Evolutionary conservation across 2,888 invertebrate species (phyloP).

Genomic region (Gymnosoma rotundatum): DNA sequence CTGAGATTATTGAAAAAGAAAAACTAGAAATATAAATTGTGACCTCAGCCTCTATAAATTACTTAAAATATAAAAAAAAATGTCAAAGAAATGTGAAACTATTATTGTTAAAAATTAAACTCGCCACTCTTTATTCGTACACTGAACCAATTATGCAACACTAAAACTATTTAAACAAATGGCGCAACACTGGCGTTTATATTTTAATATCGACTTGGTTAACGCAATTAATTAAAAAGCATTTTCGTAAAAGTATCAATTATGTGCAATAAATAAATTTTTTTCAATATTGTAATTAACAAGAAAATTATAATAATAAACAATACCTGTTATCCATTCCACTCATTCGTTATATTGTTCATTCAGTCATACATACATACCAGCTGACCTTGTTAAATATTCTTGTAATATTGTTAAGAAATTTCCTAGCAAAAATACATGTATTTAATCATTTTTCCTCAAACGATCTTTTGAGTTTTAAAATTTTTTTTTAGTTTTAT

Average conservation of each 20-base stretch:
- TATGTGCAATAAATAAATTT: neutral
- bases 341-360: neutral
- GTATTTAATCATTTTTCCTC: neutral
- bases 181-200: no score
- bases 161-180: no score
- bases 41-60: no score
- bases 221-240: neutral
- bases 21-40: no score
- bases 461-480: neutral
- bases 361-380: constrained; percentile 4
- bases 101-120: no score
- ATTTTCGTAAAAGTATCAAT: neutral
- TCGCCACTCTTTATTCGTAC: no score
- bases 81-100: no score
- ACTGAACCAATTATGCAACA: no score
- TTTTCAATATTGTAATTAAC: neutral
- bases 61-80: no score
- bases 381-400: constrained; percentile 42
- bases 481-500: constrained; percentile 3
- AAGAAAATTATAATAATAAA: neutral
- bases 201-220: no score
- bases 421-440: constrained; percentile 35
- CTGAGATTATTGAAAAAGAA: no score
- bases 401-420: constrained; percentile 23
- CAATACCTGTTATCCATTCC: neutral